Evolutionary conservation across 2,888 invertebrate species (phyloP).

Genomic region (Sarcophaga variegata): DNA sequence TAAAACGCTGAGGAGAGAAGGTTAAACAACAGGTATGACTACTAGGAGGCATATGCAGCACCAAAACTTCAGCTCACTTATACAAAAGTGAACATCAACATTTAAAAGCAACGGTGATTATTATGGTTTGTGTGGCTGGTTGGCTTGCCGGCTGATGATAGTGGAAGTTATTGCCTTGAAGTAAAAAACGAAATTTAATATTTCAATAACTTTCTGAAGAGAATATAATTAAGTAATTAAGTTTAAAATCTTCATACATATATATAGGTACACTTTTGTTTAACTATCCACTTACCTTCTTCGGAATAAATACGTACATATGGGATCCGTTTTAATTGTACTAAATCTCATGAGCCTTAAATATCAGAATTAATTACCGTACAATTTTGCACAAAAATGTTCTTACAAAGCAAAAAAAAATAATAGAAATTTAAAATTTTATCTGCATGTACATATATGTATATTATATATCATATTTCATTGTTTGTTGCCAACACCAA

Average conservation of each 20-base stretch:
- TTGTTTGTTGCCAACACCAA: too few relatives aligned
- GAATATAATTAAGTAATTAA: neutral
- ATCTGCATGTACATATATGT: too few relatives aligned
- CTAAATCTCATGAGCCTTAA: neutral
- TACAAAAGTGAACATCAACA: neutral
- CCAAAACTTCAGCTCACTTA: neutral
- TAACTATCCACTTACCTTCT: neutral
- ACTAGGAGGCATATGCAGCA: constrained; percentile 8
- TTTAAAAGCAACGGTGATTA: constrained; percentile 13
- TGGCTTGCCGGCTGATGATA: neutral
- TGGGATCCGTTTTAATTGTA: neutral
- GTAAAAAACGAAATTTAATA: neutral
- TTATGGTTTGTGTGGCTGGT: constrained; percentile 6
- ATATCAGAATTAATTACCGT: neutral
- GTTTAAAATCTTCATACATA: neutral
- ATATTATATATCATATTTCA: too few relatives aligned
- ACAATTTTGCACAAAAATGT: neutral
- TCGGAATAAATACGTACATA: neutral
- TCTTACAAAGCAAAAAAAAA: too few relatives aligned
- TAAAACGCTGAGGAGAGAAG: constrained; percentile 5
- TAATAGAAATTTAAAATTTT: too few relatives aligned
- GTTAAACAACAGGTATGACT: constrained; percentile 18
- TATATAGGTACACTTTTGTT: neutral
- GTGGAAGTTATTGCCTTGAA: neutral
- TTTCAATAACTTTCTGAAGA: neutral